phyloP scores from a whole-genome alignment of 92 coral and sea anemone species.

The Pocillopora grandis region DNA sequence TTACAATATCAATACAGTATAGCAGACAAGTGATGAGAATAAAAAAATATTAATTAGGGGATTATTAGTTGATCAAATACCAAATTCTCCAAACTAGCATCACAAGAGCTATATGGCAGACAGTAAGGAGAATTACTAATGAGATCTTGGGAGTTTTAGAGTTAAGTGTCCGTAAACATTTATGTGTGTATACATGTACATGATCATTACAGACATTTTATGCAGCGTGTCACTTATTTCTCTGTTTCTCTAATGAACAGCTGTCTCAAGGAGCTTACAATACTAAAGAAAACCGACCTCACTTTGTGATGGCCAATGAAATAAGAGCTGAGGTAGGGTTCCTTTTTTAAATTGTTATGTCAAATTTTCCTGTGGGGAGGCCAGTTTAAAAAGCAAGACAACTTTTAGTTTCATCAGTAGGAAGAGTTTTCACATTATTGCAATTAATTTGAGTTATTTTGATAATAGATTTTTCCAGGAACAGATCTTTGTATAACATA shows the following conservation, averaged over 20 bases:
- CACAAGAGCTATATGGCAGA: too few relatives aligned
- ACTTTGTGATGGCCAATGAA: constrained; percentile 84
- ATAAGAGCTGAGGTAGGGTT: constrained; percentile 83
- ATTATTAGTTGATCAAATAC: too few relatives aligned
- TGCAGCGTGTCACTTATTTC: not conserved
- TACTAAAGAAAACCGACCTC: constrained; percentile 66
- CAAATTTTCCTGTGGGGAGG: not conserved
- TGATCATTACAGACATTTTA: not conserved
- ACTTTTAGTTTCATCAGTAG: not conserved
- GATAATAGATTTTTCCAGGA: constrained; percentile 81
- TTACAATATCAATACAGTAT: too few relatives aligned
- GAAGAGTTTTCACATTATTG: not conserved
- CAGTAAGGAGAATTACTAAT: too few relatives aligned
- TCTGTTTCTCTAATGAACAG: constrained; percentile 15
- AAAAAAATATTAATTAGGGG: too few relatives aligned
- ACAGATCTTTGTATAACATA: constrained; percentile 85
- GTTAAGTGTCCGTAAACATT: too few relatives aligned
- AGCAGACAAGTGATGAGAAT: too few relatives aligned
- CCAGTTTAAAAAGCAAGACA: not conserved
- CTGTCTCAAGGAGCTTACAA: constrained; percentile 93
- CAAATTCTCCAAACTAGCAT: too few relatives aligned
- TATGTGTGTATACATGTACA: too few relatives aligned
- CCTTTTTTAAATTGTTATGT: not conserved
- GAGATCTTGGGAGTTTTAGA: too few relatives aligned
- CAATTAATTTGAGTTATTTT: not conserved